These are phyloP conservation scores for Alloscopus bannaensis DNA, from an alignment of 2,888 invertebrate species.

Conservation along the genomic window DNA sequence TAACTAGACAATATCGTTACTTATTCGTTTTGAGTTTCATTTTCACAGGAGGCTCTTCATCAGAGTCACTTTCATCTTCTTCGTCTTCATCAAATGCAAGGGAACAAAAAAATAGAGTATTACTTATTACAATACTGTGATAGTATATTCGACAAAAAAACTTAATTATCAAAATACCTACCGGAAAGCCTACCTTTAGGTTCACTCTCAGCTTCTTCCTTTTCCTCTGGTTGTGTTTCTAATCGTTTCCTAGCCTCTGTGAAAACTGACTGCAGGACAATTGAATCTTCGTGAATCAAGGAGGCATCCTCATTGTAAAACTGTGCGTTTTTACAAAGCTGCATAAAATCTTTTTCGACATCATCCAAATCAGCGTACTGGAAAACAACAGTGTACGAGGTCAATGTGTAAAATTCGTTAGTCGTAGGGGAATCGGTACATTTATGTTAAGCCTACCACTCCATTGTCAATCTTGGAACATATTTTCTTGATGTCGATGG, in stretches of 20 bases:
- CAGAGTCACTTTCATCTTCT: constrained; percentile 65
- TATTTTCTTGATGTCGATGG: constrained; percentile 96
- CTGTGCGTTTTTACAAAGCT: constrained; percentile 97
- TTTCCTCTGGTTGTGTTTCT: constrained; percentile 61
- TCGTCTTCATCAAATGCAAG: constrained; percentile 60
- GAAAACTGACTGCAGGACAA: constrained; percentile 92
- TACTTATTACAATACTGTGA: too few species aligned
- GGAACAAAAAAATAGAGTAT: too few species aligned
- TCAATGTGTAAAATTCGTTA: neutral
- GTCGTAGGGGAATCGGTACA: neutral
- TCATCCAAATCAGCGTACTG: constrained; percentile 75
- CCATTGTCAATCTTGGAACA: constrained; percentile 90
- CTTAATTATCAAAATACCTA: too few species aligned
- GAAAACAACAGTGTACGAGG: neutral
- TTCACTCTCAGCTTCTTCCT: constrained; percentile 58
- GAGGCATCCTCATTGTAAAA: constrained; percentile 97
- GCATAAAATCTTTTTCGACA: constrained; percentile 92
- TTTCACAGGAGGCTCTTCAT: constrained; percentile 59
- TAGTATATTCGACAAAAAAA: too few species aligned
- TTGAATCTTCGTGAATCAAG: constrained; percentile 96
- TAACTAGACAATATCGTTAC: constrained; percentile 6
- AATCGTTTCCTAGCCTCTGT: constrained; percentile 77
- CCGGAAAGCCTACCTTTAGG: constrained; percentile 48
- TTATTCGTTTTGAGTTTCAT: constrained; percentile 61
- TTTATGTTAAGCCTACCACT: constrained; percentile 79